Conservation (phyloP, 2,113 vertebrate genomes). For the Rhagologus leucostigma region DNA sequence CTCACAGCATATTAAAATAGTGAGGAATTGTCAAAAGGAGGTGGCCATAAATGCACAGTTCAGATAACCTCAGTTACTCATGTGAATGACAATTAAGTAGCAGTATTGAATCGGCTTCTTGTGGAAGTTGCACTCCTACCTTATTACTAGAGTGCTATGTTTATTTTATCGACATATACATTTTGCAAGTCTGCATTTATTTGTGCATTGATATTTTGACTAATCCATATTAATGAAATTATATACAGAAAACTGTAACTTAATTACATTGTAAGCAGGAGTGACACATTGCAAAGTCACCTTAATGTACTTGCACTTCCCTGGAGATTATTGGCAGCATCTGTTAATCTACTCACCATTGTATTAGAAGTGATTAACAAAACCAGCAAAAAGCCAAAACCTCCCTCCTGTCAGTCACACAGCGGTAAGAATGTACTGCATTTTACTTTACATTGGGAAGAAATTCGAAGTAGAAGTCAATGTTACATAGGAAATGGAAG, state of each 20-base stretch:
- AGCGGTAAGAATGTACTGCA: not conserved
- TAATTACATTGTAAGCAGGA: conserved; percentile 35
- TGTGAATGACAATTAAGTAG: not conserved
- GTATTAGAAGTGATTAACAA: conserved; percentile 43
- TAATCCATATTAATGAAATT: conserved; percentile 59
- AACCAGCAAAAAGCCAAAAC: not conserved
- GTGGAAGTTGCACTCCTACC: not conserved
- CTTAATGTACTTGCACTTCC: conserved; percentile 48
- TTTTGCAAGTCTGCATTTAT: conserved; percentile 49
- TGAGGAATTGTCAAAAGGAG: not conserved
- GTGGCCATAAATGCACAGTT: not conserved
- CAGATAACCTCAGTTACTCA: not conserved
- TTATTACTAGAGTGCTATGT: not conserved
- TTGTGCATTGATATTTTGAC: conserved; percentile 13
- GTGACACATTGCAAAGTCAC: conserved; percentile 45
- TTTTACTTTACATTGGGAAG: not conserved
- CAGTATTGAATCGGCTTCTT: not conserved
- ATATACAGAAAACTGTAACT: conserved; percentile 33
- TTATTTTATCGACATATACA: not conserved
- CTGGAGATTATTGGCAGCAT: conserved; percentile 15
- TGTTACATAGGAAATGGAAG: not conserved
- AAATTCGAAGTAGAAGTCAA: not conserved
- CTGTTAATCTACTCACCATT: conserved; percentile 41
- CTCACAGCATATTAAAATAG: not conserved
- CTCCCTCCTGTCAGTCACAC: not conserved